phyloP scores from a whole-genome alignment of 2,888 invertebrate species.

The Nipponacmea schrenckii region DNA sequence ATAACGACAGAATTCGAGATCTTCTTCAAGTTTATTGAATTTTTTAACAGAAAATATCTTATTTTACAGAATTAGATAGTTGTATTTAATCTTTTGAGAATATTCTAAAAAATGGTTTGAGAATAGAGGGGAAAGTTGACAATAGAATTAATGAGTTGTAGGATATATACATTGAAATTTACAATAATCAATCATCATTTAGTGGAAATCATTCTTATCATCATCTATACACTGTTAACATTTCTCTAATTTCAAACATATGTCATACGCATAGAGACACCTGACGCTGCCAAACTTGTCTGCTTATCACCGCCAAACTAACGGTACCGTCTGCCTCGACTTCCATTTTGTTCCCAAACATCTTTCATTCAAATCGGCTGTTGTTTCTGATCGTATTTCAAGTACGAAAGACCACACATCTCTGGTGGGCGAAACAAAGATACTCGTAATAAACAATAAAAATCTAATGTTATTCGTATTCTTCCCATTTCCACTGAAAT shows the following conservation, averaged over 20 bases:
- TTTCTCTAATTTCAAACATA: constrained; percentile 5
- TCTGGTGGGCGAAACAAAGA: background rate
- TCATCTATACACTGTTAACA: too few species aligned
- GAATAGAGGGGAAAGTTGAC: too few species aligned
- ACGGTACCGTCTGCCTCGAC: constrained; percentile 3
- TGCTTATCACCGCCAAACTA: constrained; percentile 15
- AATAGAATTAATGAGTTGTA: too few species aligned
- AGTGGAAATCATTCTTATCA: too few species aligned
- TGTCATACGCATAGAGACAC: constrained; percentile 5
- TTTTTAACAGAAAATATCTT: too few species aligned
- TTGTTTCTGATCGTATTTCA: constrained; percentile 4
- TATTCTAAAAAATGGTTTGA: too few species aligned
- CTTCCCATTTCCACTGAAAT: background rate
- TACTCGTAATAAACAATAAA: constrained; percentile 2
- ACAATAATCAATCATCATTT: too few species aligned
- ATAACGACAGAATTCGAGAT: too few species aligned
- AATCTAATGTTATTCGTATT: background rate
- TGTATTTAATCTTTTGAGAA: too few species aligned
- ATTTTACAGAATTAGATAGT: too few species aligned
- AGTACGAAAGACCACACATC: constrained; percentile 5
- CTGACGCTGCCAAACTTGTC: constrained; percentile 11
- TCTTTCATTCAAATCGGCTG: constrained; percentile 8
- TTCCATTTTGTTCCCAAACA: constrained; percentile 9
- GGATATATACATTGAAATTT: too few species aligned
- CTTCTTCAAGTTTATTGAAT: too few species aligned